phyloP scores from a whole-genome alignment of 2,888 invertebrate genomes.

The Scaptomyza parva region DNA sequence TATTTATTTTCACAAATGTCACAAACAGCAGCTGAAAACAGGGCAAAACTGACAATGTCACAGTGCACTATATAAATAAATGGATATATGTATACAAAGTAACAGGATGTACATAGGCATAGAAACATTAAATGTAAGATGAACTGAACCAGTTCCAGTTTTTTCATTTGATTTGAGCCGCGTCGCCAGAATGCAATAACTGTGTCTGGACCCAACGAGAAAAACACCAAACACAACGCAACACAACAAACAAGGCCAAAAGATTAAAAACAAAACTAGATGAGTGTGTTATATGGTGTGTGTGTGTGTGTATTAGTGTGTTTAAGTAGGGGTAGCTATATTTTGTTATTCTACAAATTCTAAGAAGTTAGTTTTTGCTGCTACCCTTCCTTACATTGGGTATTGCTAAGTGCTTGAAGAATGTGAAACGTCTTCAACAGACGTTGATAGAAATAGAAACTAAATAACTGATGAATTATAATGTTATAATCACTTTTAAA shows the following conservation, averaged over 20 bases:
- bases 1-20: constrained; percentile 60
- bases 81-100: constrained; percentile 8
- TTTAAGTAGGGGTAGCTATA: neutral
- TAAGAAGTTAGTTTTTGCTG: constrained; percentile 1
- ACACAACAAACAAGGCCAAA: constrained; percentile 73
- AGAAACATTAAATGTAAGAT: constrained; percentile 50
- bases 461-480: no score
- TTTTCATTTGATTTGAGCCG: constrained; percentile 19
- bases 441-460: no score
- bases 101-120: constrained; percentile 9
- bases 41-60: constrained; percentile 31
- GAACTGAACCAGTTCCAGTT: constrained; percentile 33
- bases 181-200: constrained; percentile 77
- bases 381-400: neutral
- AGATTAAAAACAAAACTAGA: constrained; percentile 74
- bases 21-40: constrained; percentile 63
- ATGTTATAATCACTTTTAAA: no score
- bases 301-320: neutral
- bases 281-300: constrained; percentile 1
- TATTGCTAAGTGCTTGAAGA: neutral
- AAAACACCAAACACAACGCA: no score
- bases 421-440: no score
- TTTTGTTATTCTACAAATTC: constrained; percentile 45
- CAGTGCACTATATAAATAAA: constrained; percentile 49
- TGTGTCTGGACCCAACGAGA: constrained; percentile 65